Percentiles rank a stretch among this genome's conserved stretches.
Conservation (phyloP, 2,888 invertebrate genomes). For the Cheilosia soror region DNA sequence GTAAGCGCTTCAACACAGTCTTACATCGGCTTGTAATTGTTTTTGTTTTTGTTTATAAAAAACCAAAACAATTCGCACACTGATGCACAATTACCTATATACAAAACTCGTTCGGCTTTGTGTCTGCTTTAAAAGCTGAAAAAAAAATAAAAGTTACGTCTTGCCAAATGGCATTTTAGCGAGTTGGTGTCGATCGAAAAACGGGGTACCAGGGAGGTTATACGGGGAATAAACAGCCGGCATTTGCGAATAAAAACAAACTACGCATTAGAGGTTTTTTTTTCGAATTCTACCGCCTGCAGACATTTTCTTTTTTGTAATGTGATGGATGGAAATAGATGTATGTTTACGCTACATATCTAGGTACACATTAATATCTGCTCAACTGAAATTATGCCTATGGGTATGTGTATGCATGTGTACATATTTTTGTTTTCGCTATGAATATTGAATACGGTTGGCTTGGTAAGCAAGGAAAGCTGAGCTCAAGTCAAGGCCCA, state of each 20-base stretch:
- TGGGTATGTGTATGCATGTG: not conserved
- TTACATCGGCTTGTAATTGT: not conserved
- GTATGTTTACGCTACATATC: not conserved
- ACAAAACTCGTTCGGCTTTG: not conserved
- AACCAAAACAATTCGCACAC: constrained; percentile 66
- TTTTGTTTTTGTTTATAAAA: constrained; percentile 36
- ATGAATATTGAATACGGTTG: not conserved
- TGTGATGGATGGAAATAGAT: not conserved
- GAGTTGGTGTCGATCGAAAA: constrained; percentile 8
- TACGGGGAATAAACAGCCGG: constrained; percentile 62
- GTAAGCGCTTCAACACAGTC: not conserved
- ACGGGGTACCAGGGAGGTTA: constrained; percentile 23
- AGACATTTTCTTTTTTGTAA: constrained; percentile 8
- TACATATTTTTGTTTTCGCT: constrained; percentile 2
- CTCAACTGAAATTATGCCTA: not conserved
- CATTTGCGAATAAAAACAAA: constrained; percentile 68
- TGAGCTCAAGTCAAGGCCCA: too few relatives aligned
- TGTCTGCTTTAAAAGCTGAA: not conserved
- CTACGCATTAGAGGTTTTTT: constrained; percentile 62
- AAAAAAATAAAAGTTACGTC: constrained; percentile 14
- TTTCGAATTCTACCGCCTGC: constrained; percentile 27
- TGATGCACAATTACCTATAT: not conserved
- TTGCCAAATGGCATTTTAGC: constrained; percentile 32
- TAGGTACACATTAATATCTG: not conserved
- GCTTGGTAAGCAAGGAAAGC: constrained; percentile 3